Evolutionary conservation across 2,888 invertebrate species (phyloP).

Genomic region (Cheilosia vulpina): DNA sequence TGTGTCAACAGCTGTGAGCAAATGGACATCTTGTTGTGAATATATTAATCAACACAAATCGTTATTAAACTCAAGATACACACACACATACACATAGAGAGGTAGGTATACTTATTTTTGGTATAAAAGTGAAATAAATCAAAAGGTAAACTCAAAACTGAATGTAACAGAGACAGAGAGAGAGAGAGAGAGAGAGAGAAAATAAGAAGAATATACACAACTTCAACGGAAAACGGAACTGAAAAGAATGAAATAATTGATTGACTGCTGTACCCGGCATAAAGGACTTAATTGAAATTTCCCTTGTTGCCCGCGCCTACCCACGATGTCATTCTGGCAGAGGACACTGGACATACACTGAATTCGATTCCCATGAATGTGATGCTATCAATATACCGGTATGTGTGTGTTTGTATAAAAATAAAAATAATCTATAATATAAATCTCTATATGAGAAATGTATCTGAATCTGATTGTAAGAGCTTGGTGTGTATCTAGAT

Average conservation of each 20-base stretch:
- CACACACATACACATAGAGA: conserved; percentile 26
- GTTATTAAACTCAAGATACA: not conserved
- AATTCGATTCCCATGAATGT: conserved; percentile 41
- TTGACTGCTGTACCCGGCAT: conserved; percentile 30
- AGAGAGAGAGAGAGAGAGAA: conserved; percentile 23
- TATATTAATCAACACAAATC: not conserved
- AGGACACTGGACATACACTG: conserved; percentile 12
- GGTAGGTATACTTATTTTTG: conserved; percentile 9
- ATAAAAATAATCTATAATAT: conserved; percentile 23
- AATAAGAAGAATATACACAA: not conserved
- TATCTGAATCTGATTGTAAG: conserved; percentile 13
- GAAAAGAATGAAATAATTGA: conserved; percentile 52
- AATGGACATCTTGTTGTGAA: not conserved
- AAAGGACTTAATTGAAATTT: conserved; percentile 54
- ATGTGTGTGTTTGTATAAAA: conserved; percentile 11
- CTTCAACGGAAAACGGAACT: conserved; percentile 43
- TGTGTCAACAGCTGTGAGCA: conserved; percentile 78
- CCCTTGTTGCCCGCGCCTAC: conserved; percentile 4
- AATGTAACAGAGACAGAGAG: conserved; percentile 25
- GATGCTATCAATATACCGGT: conserved; percentile 22
- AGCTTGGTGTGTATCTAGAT: conserved; percentile 19
- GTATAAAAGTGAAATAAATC: not conserved
- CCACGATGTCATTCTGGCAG: not conserved
- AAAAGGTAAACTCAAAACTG: not conserved
- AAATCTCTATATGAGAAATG: not conserved